These are phyloP conservation scores for Cecropterus lyciades DNA, from an alignment of 1,140 invertebrate genomes.

Conservation along the genomic window DNA sequence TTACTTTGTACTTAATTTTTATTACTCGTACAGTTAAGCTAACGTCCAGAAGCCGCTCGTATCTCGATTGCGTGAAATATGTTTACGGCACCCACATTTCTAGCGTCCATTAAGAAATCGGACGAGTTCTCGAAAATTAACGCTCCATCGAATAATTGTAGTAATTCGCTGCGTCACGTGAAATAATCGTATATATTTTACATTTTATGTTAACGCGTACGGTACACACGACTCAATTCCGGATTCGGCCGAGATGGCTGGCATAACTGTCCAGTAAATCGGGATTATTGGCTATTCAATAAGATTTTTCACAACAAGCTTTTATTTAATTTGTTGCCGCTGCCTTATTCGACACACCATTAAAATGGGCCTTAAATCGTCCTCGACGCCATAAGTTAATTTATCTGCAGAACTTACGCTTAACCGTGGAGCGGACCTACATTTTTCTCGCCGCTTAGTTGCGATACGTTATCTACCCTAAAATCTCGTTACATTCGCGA, in stretches of 20 bases:
- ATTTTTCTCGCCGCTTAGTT: conserved; percentile 3
- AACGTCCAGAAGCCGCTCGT: conserved; percentile 18
- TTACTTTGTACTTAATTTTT: conserved; percentile 33
- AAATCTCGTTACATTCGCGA: conserved; percentile 15
- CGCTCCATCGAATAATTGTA: conserved; percentile 25
- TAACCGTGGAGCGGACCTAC: conserved; percentile 5
- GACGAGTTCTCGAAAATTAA: conserved; percentile 43
- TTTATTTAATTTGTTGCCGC: conserved; percentile 41
- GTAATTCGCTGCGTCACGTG: conserved; percentile 36
- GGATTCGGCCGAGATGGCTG: conserved; percentile 18
- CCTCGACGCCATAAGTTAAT: conserved; percentile 31
- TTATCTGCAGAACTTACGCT: conserved; percentile 38
- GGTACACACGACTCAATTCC: conserved; percentile 41
- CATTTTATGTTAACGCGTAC: conserved; percentile 41
- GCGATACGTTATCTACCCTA: conserved; percentile 16
- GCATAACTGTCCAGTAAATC: conserved; percentile 49
- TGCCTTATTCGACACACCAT: conserved; percentile 37
- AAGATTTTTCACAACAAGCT: conserved; percentile 44
- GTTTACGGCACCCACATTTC: conserved; percentile 23
- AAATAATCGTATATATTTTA: conserved; percentile 46
- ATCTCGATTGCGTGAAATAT: conserved; percentile 36
- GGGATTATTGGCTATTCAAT: conserved; percentile 42
- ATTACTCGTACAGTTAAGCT: conserved; percentile 33
- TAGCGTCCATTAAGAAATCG: conserved; percentile 45
- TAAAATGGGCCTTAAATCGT: conserved; percentile 39